Evolutionary conservation across 2,888 invertebrate genomes (phyloP), one percentile per base, ranked within the genome.

Genomic region (Chrysotoxum bicinctum): DNA sequence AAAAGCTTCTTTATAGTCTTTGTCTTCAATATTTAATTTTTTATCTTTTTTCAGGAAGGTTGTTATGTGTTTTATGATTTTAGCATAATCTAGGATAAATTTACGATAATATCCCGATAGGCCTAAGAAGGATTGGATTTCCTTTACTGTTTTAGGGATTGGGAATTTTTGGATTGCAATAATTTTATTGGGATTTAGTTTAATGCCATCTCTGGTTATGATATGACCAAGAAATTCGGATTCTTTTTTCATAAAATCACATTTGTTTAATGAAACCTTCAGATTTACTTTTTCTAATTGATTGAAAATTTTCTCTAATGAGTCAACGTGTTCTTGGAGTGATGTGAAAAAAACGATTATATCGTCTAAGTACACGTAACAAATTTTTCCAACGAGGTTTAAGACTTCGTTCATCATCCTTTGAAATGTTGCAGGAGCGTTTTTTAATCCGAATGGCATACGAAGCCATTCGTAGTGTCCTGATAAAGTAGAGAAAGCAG

Each of bases 401-500:
- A 48, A 21, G 12, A 48, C 48, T 48, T 48, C 48, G 12, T 48
- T 48, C 48, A 48, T 21, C 48, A 48, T 48, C 6, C 48, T 6
- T 48, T 48, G 48, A 12, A 48, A 48, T 1, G 48, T 48, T 10
- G 48, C 48, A 7, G 50, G 50, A 3, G 50, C 50, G 14, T 50
- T 50, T 50, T 50, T 50, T 50, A 50, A 9, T 3, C 26, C 14
- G 9, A 50, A 50, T n/a, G 50, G 50, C 50, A 50, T 50, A 0
- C 50, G 4, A 0, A 50, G 5, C 21, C 10, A 26, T 26, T 26
- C 50, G n/a, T 50, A 78, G 43, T 75, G 77, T 0, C 86, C 81
- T 14, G 60, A 48, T 12, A 48, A 21, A 3, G 48, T 21, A 2
- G 12, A 12, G 16, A 48, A 21, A 0, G 48, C 48, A 5, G 48